Evolutionary conservation across 2,888 invertebrate species (phyloP).

Genomic region (Papilio protenor): DNA sequence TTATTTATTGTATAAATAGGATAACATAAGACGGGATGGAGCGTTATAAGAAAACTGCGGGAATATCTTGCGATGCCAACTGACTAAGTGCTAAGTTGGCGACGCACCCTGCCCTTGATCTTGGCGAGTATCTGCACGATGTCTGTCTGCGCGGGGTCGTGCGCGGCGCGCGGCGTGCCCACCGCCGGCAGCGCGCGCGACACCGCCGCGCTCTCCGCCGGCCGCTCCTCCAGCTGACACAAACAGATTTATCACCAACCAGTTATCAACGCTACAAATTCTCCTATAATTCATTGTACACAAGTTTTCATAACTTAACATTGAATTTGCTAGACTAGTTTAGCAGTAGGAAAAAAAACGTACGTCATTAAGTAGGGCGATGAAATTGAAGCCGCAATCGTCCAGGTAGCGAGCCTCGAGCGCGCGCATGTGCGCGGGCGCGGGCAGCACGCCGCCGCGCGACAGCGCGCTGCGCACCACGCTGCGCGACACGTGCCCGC

Average conservation of each 20-base stretch:
- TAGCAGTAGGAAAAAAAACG: not conserved
- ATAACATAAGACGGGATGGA: too few species aligned
- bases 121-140: slow-evolving; percentile 89
- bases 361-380: slow-evolving; percentile 87
- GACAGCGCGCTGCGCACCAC: slow-evolving; percentile 89
- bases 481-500: slow-evolving; percentile 88
- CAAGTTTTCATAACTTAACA: not conserved
- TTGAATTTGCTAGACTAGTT: not conserved
- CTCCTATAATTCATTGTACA: not conserved
- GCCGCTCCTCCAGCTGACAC: slow-evolving; percentile 66
- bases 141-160: slow-evolving; percentile 82
- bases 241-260: not conserved
- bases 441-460: slow-evolving; percentile 87
- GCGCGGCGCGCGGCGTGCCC: slow-evolving; percentile 44
- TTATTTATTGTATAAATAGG: not conserved
- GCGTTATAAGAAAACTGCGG: not conserved
- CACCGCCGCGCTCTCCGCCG: slow-evolving; percentile 66
- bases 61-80: not conserved
- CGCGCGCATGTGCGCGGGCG: slow-evolving; percentile 87
- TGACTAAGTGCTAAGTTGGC: not conserved
- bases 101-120: slow-evolving; percentile 86
- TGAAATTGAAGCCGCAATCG: slow-evolving; percentile 90
- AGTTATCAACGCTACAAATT: not conserved
- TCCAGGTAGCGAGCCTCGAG: slow-evolving; percentile 89
- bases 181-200: slow-evolving; percentile 50